A percentile compares a stretch with the other conserved stretches of the same genome.
Evolutionary conservation across 2,797 vertebrate species (phyloP).

Genomic region (Tapirus indicus): DNA sequence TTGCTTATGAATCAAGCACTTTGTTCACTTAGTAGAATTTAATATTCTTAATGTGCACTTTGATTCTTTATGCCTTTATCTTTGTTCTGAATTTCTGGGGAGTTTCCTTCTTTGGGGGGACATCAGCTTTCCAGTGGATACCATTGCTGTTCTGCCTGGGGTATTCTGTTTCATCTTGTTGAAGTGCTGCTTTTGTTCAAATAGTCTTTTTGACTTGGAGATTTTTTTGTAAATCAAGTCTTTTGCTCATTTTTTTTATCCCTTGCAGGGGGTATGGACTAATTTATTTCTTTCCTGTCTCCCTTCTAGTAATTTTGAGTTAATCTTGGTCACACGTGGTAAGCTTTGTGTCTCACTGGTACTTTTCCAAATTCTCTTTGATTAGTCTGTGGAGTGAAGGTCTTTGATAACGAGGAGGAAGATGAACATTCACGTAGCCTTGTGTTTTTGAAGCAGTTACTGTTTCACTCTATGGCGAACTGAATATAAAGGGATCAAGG

Average conservation of each 20-base stretch:
- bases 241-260: slow-evolving; percentile 79
- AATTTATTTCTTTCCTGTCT: slow-evolving; percentile 71
- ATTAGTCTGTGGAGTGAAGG: slow-evolving; percentile 43
- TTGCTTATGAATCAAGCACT: slow-evolving; percentile 81
- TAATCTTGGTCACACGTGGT: slow-evolving; percentile 63
- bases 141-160: slow-evolving; percentile 84
- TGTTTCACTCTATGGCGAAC: neutral
- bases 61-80: slow-evolving; percentile 85
- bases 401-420: slow-evolving; percentile 66
- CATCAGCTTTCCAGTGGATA: slow-evolving; percentile 77
- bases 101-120: slow-evolving; percentile 83
- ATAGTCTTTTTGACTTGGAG: slow-evolving; percentile 77
- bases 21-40: slow-evolving; percentile 83
- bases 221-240: slow-evolving; percentile 84
- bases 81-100: slow-evolving; percentile 81
- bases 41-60: slow-evolving; percentile 83
- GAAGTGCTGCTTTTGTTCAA: slow-evolving; percentile 84
- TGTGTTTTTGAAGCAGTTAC: slow-evolving; percentile 43
- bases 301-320: slow-evolving; percentile 66
- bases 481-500: slow-evolving; percentile 34
- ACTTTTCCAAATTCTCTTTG: slow-evolving; percentile 66
- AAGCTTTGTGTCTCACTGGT: slow-evolving; percentile 67
- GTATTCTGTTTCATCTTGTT: slow-evolving; percentile 87
- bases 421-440: neutral
- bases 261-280: slow-evolving; percentile 65